Evolutionary conservation across 2,113 vertebrate genomes (phyloP).

Genomic region (Thunnus maccoyii): DNA sequence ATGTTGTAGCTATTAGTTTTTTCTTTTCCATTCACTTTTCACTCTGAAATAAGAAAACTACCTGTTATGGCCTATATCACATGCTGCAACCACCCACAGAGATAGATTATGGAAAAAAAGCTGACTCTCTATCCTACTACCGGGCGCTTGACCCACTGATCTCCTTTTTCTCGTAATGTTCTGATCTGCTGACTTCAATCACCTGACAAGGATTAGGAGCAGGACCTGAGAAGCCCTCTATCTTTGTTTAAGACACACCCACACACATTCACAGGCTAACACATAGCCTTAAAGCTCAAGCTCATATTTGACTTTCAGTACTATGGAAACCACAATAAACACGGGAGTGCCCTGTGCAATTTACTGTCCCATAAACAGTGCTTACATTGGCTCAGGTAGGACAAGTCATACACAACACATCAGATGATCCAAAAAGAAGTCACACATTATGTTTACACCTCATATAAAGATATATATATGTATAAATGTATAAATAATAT

Average conservation of each 20-base stretch:
- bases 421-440: constrained; percentile 8
- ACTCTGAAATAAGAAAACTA: neutral
- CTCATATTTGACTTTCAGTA: constrained; percentile 46
- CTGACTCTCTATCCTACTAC: neutral
- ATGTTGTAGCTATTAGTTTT: neutral
- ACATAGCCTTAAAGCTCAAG: constrained; percentile 14
- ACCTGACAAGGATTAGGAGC: constrained; percentile 64
- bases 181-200: constrained; percentile 57
- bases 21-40: neutral
- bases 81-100: constrained; percentile 19
- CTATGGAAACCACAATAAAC: constrained; percentile 45
- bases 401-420: neutral
- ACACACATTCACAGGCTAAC: neutral
- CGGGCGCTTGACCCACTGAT: constrained; percentile 59
- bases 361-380: constrained; percentile 18
- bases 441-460: neutral
- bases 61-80: constrained; percentile 11
- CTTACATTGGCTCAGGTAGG: neutral
- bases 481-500: neutral
- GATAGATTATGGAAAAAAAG: constrained; percentile 10
- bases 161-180: constrained; percentile 48
- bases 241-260: constrained; percentile 48
- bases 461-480: neutral
- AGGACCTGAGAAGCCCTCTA: constrained; percentile 31
- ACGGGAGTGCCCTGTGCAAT: constrained; percentile 3